phyloP scores from a whole-genome alignment of 1,140 invertebrate genomes.

The Apocrypta bakeri region DNA sequence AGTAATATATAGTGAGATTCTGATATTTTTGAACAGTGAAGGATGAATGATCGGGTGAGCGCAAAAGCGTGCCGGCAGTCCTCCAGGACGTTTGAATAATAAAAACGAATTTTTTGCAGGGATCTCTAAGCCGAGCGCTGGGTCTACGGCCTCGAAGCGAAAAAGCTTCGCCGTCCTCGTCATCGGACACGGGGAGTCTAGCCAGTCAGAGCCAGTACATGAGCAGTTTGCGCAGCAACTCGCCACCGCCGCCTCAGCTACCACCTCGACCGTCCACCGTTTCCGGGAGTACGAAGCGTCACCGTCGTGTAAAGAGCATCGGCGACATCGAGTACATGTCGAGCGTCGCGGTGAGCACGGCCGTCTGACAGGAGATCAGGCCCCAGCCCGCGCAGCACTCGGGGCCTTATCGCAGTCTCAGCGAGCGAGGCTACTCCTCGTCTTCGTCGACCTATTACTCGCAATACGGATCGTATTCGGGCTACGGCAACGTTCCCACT shows the following conservation, averaged over 20 bases:
- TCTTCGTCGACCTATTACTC: slow-evolving; percentile 62
- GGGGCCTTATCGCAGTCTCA: slow-evolving; percentile 72
- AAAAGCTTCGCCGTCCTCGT: slow-evolving; percentile 76
- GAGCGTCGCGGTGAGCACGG: slow-evolving; percentile 70
- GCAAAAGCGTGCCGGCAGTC: too few relatives aligned
- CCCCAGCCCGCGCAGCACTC: slow-evolving; percentile 56
- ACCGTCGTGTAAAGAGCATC: slow-evolving; percentile 82
- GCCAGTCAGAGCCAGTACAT: slow-evolving; percentile 72
- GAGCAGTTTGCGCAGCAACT: slow-evolving; percentile 70
- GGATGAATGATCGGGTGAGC: too few relatives aligned
- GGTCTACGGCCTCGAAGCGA: slow-evolving; percentile 80
- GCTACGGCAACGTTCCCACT: slow-evolving; percentile 66
- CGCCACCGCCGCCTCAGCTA: slow-evolving; percentile 69
- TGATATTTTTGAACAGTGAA: too few relatives aligned
- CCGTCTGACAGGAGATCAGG: slow-evolving; percentile 70
- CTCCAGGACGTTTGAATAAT: too few relatives aligned
- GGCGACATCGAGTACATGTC: slow-evolving; percentile 81
- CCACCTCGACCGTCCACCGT: slow-evolving; percentile 66
- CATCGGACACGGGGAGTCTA: slow-evolving; percentile 76
- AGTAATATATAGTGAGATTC: too few relatives aligned
- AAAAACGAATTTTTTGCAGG: slow-evolving; percentile 72
- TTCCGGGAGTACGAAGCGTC: slow-evolving; percentile 72
- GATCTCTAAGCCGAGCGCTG: slow-evolving; percentile 84
- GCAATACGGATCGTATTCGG: slow-evolving; percentile 69
- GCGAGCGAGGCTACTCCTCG: slow-evolving; percentile 70